phyloP scores from a whole-genome alignment of 2,113 vertebrate genomes.

The Pseudopipra pipra region DNA sequence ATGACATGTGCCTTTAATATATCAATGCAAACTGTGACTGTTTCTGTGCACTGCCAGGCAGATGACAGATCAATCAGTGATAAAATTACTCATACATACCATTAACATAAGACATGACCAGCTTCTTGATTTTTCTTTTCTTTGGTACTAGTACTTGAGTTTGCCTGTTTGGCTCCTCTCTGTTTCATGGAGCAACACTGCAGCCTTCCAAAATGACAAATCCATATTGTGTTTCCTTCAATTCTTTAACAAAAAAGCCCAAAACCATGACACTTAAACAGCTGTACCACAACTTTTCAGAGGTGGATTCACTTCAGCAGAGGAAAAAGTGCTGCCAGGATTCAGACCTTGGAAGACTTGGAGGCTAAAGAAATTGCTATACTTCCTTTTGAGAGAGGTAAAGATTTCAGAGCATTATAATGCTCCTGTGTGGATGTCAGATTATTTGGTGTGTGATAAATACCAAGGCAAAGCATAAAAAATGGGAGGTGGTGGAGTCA shows the following conservation, averaged over 20 bases:
- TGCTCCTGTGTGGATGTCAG: background rate
- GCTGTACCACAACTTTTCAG: background rate
- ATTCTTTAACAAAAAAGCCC: background rate
- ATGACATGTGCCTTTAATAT: background rate
- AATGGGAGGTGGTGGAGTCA: background rate
- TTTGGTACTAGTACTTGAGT: accelerated
- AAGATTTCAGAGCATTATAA: background rate
- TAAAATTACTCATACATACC: background rate
- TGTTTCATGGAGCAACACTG: background rate
- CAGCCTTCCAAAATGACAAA: background rate
- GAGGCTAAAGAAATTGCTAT: background rate
- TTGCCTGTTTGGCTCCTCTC: background rate
- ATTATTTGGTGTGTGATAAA: too few relatives aligned
- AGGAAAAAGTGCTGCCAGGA: background rate
- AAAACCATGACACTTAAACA: background rate
- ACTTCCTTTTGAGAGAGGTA: background rate
- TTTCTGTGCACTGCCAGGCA: background rate
- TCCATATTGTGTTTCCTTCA: background rate
- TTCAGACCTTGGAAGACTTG: background rate
- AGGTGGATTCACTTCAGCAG: background rate
- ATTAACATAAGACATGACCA: background rate
- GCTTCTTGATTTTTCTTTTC: background rate
- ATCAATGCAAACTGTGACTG: background rate
- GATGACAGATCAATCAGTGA: background rate
- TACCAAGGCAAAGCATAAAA: background rate